Conservation (phyloP, 2,797 vertebrate genomes). For the Halcyon smyrnensis region DNA sequence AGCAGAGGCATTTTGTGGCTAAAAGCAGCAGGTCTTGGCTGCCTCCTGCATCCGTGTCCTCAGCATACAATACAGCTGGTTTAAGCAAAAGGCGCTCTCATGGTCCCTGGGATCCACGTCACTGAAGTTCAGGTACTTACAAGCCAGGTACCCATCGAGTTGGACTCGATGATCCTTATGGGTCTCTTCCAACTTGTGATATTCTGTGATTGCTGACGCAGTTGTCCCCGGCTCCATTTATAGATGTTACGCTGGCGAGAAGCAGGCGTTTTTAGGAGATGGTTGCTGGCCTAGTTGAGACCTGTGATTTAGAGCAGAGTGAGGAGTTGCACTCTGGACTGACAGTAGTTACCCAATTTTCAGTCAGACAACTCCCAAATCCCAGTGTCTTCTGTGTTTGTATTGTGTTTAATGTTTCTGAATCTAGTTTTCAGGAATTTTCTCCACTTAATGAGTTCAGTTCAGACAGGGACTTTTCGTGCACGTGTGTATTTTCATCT, state of each 20-base stretch:
- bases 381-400: fast-evolving
- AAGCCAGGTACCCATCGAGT: fast-evolving
- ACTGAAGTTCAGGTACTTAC: not conserved
- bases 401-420: not conserved
- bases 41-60: not conserved
- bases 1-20: not conserved
- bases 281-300: not conserved
- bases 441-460: not conserved
- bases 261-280: not conserved
- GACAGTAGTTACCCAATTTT: not conserved
- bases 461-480: not conserved
- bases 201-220: not conserved
- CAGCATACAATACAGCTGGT: fast-evolving
- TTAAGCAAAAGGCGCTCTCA: not conserved
- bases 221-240: not conserved
- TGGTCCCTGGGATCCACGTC: not conserved
- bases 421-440: not conserved
- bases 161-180: fast-evolving
- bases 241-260: not conserved
- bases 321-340: not conserved
- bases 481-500: not conserved
- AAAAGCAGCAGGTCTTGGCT: not conserved
- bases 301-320: not conserved
- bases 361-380: fast-evolving
- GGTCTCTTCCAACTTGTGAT: not conserved